Conservation (phyloP, 2,888 invertebrate species). For the Anaspis maculata region DNA sequence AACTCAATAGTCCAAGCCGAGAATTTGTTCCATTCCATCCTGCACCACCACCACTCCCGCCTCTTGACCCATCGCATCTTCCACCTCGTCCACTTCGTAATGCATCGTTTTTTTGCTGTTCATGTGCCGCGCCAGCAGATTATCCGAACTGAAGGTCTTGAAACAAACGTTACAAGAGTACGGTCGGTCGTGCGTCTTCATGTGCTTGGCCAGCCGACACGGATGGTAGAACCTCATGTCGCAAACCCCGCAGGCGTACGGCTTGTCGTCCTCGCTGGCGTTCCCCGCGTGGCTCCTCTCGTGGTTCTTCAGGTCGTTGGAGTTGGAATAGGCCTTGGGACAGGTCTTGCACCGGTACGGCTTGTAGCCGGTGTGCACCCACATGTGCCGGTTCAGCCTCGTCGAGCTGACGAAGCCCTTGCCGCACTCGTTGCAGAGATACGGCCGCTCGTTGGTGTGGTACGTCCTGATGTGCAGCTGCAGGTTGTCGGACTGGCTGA, state of each 20-base stretch:
- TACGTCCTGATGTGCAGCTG: constrained; percentile 36
- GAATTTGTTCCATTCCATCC: too few species aligned
- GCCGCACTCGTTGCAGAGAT: constrained; percentile 37
- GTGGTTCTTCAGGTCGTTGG: constrained; percentile 35
- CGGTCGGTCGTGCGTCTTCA: constrained; percentile 39
- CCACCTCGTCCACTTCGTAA: constrained; percentile 7
- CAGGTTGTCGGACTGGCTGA: constrained; percentile 36
- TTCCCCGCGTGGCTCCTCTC: constrained; percentile 22
- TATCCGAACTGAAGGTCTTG: constrained; percentile 26
- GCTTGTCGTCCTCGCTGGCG: constrained; percentile 26
- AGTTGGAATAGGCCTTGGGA: constrained; percentile 33
- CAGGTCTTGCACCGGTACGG: constrained; percentile 33
- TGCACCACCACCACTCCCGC: too few species aligned
- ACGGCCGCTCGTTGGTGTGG: constrained; percentile 37
- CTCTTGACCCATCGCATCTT: too few species aligned
- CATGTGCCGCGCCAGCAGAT: constrained; percentile 27
- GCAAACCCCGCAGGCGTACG: constrained; percentile 31
- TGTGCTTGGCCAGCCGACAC: constrained; percentile 45
- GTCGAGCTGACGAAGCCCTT: constrained; percentile 37
- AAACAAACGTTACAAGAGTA: constrained; percentile 28
- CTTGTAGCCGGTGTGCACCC: constrained; percentile 36
- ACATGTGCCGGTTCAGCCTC: constrained; percentile 37
- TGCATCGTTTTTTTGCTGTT: constrained; percentile 22
- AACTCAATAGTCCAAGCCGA: too few species aligned
- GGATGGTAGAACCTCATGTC: constrained; percentile 33